Conservation (phyloP, 2,113 vertebrate species). For the Choloepus hoffmanni region DNA sequence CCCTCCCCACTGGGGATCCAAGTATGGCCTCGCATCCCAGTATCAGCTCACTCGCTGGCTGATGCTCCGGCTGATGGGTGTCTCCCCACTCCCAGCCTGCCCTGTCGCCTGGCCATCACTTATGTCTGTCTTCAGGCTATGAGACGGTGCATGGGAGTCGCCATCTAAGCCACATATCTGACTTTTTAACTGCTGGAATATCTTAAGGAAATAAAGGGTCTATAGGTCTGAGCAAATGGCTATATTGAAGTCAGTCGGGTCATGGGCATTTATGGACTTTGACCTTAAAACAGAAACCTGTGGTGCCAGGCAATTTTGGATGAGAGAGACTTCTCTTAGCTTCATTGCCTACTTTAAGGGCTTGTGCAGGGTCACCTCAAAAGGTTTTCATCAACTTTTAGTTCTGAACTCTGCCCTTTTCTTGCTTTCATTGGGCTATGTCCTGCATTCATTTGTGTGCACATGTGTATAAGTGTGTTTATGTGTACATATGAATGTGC, state of each 20-base stretch:
- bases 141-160: too few relatives aligned
- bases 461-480: neutral
- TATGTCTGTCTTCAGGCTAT: too few relatives aligned
- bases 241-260: constrained; percentile 15
- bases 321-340: neutral
- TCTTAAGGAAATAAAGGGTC: constrained; percentile 47
- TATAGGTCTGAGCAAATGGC: constrained; percentile 12
- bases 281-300: neutral
- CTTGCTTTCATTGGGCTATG: neutral
- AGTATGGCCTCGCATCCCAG: too few relatives aligned
- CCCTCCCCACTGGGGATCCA: too few relatives aligned
- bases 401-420: neutral
- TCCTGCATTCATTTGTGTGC: neutral
- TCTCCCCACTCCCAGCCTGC: too few relatives aligned
- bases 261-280: neutral
- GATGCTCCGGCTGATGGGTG: too few relatives aligned
- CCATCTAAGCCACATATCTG: constrained; percentile 24
- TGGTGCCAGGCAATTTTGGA: neutral
- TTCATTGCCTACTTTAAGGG: neutral
- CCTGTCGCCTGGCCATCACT: too few relatives aligned
- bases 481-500: neutral
- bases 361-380: neutral
- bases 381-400: neutral
- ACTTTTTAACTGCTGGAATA: constrained; percentile 36
- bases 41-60: too few relatives aligned